Base-by-base conservation (phyloP, 1,140 invertebrate genomes). In the Nylanderia fulva region DNA sequence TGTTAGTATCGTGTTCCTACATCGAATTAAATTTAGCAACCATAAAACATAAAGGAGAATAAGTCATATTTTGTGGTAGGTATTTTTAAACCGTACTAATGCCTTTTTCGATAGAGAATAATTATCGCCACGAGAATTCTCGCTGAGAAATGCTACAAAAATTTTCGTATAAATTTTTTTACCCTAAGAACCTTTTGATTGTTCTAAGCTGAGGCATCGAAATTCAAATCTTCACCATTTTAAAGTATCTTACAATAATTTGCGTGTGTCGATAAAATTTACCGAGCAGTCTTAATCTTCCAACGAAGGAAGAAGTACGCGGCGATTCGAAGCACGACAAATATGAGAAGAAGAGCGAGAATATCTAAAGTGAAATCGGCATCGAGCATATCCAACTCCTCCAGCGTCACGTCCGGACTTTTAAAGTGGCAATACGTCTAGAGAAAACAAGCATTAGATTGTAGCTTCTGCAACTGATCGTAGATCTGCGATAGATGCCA, bases 281-380 rank as follows among this genome's bases (percentile, higher is more conserved):
- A 98, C 95, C 97, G 96, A 64, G 96, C 96, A 84, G 96, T 96
- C 88, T 96, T 96, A 8, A 97, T 95, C 93, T 99, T 98, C 97
- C 98, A 98, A 80, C 98, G 96, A 6, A 99, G 96, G 92, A 99
- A 99, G n/a, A 99, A 95, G 94, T 98, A 99, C 29, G 98, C 98
- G 8, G 97, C 96, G 48, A 99, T 95, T 94, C 98, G 96, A 11
- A 99, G 95, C 9, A 99, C 95, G 54, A 99, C 94, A 93, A 99
- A 99, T 88, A 99, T 99, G 45, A 97, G 96, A 83, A 98, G 95
- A 9, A 99, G 96, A 13, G 98, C 98, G 2, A 98, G 95, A 90
- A 98, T 97, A 92, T 98, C 97, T 9, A 98, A 94, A 0, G 95
- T 96, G 88, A 98, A 97, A 91, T 97, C 96, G 0, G 97, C 96